Conservation (phyloP, 2,888 invertebrate species). For the Frankliniella intonsa region DNA sequence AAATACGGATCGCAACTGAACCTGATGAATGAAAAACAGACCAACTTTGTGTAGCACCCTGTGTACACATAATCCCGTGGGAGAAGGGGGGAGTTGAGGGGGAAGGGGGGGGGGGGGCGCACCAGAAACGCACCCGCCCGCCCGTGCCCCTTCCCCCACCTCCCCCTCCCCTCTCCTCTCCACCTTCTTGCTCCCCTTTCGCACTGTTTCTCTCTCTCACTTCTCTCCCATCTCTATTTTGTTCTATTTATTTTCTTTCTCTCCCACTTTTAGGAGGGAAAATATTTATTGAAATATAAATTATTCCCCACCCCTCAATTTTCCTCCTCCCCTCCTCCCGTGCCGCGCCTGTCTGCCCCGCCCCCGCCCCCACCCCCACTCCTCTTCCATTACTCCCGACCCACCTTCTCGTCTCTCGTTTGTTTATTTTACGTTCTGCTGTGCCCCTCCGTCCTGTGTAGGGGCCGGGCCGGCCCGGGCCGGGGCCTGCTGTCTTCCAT, state of each 20-base stretch:
- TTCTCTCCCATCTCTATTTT: conserved; percentile 2
- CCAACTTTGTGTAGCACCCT: conserved; percentile 19
- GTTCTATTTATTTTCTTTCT: conserved; percentile 27
- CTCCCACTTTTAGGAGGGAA: conserved; percentile 20
- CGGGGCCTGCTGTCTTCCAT: neutral
- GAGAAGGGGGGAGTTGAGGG: neutral
- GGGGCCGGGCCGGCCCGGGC: neutral
- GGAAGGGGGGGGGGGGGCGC: no score
- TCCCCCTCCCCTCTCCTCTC: neutral
- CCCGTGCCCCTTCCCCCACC: neutral
- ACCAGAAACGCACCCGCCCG: neutral
- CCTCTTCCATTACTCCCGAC: neutral
- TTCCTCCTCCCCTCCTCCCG: neutral
- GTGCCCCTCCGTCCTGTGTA: neutral
- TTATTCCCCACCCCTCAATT: conserved; percentile 18
- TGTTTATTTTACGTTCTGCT: neutral
- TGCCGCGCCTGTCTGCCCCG: neutral
- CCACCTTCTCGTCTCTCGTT: neutral
- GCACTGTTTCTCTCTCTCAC: neutral
- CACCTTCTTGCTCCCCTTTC: neutral
- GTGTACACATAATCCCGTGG: conserved; percentile 14
- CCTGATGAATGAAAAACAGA: conserved; percentile 2
- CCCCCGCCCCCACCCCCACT: no score
- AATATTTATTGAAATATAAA: conserved; percentile 27
- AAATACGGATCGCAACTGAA: conserved; percentile 14